Evolutionary conservation across 30 jellyfish, hydroid and myxozoan species (phyloP), one percentile per base, ranked within the genome.

Genomic region (Sanderia malayensis): DNA sequence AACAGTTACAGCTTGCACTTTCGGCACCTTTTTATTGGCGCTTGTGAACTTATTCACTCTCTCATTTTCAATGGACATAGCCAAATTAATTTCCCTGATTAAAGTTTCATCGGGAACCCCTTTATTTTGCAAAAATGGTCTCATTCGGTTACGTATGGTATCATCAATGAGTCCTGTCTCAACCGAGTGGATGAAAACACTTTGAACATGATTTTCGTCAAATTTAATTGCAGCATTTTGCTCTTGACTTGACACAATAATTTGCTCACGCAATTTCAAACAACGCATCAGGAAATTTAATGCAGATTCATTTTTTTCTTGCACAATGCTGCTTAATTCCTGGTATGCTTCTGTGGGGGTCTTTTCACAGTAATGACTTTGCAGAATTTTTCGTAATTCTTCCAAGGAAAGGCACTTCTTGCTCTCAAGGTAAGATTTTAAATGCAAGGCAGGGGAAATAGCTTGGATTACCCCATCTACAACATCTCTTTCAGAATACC

Each of bases 81-180:
- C 76, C 21, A 31, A 21, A 41, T 64, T 64, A 64, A 64, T 64
- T 47, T 69, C 68, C 37, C 72, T 9, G 45, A 69, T 69, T 31
- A 47, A 28, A 28, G 44, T 44, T 69, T 47, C 68, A n/a, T 71
- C 84, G 18, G 84, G 28, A 31, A 58, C 84, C 66, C 26, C 34
- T 24, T 45, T n/a, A 21, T 46, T 27, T 24, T 58, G 84, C 76
- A 71, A 58, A 46, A 71, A 71, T 71, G 59, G 84, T 45, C 78
- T 45, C 49, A 71, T 55, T 58, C 84, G 22, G 77, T 55, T 71
- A 53, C 84, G 59, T 24, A 71, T 71, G 78, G 76, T 53, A 24
- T 71, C 84, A 53, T 71, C 84, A 71, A 47, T 47, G 61, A 71
- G 84, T 78, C 84, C 84, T 71, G 84, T 71, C 61, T 71, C 84